phyloP scores from a whole-genome alignment of 1,140 invertebrate genomes.

The Brachionus paranguensis region DNA sequence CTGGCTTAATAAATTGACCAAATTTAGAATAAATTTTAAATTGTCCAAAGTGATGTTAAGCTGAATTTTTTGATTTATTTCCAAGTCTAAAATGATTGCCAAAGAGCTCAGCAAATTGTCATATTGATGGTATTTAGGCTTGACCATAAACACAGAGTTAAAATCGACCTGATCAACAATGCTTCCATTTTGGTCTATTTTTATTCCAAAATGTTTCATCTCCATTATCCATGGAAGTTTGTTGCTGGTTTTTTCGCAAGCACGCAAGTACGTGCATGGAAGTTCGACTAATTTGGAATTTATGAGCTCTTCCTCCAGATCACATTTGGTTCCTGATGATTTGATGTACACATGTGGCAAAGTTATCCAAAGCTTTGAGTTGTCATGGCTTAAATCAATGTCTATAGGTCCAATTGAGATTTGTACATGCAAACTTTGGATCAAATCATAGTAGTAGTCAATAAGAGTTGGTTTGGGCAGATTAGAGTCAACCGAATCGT shows the following conservation, averaged over 20 bases:
- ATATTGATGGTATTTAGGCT: constrained; percentile 32
- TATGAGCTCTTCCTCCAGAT: constrained; percentile 13
- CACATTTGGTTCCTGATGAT: constrained; percentile 23
- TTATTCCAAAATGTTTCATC: background rate
- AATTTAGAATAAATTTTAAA: background rate
- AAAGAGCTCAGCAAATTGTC: constrained; percentile 38
- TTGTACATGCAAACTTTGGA: constrained; percentile 30
- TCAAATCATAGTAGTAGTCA: constrained; percentile 10
- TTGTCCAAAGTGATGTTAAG: background rate
- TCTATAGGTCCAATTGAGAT: background rate
- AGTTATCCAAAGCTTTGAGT: background rate
- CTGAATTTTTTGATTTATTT: constrained; percentile 3
- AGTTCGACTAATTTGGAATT: background rate
- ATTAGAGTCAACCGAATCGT: background rate
- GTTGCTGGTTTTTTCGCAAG: constrained; percentile 37
- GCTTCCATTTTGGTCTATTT: background rate
- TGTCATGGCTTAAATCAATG: background rate
- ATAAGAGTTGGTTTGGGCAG: background rate
- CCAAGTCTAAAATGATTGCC: constrained; percentile 1
- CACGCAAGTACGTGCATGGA: constrained; percentile 22
- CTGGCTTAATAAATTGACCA: background rate
- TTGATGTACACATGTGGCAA: background rate
- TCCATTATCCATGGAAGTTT: constrained; percentile 25
- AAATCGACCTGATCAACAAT: background rate
- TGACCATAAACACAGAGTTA: background rate